Percentiles rank a stretch among this genome's conserved stretches.
These are phyloP conservation scores for Polia nebulosa DNA, from an alignment of 2,888 invertebrate species.

Conservation along the genomic window DNA sequence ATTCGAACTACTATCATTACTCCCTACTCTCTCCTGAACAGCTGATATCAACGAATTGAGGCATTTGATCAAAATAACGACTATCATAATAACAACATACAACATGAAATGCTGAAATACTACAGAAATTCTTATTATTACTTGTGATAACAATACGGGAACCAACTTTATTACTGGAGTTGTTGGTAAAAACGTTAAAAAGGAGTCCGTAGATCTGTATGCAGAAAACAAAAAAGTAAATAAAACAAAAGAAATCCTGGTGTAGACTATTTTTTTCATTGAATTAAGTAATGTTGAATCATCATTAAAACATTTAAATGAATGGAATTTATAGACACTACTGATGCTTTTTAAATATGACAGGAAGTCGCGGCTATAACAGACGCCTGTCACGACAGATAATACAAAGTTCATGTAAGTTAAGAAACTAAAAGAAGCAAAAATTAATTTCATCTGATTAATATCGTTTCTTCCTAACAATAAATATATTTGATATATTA, in stretches of 20 bases:
- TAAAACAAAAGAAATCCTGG: not conserved
- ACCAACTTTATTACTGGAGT: not conserved
- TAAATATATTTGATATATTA: not conserved
- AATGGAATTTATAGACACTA: not conserved
- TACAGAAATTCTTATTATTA: not conserved
- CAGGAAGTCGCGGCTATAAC: constrained; percentile 2
- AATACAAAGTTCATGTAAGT: not conserved
- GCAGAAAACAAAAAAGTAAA: not conserved
- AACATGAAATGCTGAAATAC: not conserved
- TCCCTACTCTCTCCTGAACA: not conserved
- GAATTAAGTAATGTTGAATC: not conserved
- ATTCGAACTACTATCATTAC: not conserved
- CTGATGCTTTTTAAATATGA: constrained; percentile 4
- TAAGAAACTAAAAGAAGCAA: not conserved
- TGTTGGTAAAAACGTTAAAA: not conserved
- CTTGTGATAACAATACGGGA: constrained; percentile 7
- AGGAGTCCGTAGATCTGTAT: not conserved
- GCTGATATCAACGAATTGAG: not conserved
- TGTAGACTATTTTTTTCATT: not conserved
- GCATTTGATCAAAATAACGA: not conserved
- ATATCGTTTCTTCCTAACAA: not conserved
- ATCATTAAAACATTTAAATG: not conserved
- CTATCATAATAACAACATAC: constrained; percentile 1
- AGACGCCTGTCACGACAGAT: not conserved
- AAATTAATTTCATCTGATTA: not conserved